These are phyloP conservation scores for Rhyacichthys aspro DNA, from an alignment of 2,797 vertebrate genomes.

Conservation along the genomic window DNA sequence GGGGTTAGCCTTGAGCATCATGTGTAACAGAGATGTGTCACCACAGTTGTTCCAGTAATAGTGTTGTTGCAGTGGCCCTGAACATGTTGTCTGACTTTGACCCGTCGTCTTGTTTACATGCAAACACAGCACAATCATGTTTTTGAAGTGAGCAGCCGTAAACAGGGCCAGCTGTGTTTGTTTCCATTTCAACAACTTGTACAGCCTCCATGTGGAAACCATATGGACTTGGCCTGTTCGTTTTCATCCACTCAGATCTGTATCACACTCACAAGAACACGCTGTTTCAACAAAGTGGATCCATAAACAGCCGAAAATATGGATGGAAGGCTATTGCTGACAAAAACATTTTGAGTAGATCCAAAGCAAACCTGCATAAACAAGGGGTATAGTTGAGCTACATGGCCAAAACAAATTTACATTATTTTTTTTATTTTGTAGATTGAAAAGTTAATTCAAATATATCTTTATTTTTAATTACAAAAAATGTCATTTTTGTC, in stretches of 20 bases:
- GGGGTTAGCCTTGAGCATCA: too few relatives aligned
- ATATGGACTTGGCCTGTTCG: conserved; percentile 6
- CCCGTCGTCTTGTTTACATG: conserved; percentile 23
- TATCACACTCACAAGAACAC: conserved; percentile 8
- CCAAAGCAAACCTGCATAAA: too few relatives aligned
- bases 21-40: too few relatives aligned
- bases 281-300: neutral
- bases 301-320: too few relatives aligned
- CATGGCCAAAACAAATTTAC: too few relatives aligned
- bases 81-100: neutral
- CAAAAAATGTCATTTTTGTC: too few relatives aligned
- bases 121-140: conserved; percentile 20
- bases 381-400: too few relatives aligned
- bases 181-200: conserved; percentile 24
- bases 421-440: too few relatives aligned
- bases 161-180: conserved; percentile 46
- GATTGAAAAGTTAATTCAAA: too few relatives aligned
- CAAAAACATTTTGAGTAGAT: too few relatives aligned
- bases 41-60: neutral
- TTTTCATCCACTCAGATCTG: neutral
- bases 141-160: conserved; percentile 20
- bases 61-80: neutral
- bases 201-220: conserved; percentile 14
- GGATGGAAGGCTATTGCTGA: too few relatives aligned
- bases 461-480: too few relatives aligned